Evolutionary conservation across 2,113 vertebrate genomes (phyloP).

Genomic region (Microcebus griseorufus): DNA sequence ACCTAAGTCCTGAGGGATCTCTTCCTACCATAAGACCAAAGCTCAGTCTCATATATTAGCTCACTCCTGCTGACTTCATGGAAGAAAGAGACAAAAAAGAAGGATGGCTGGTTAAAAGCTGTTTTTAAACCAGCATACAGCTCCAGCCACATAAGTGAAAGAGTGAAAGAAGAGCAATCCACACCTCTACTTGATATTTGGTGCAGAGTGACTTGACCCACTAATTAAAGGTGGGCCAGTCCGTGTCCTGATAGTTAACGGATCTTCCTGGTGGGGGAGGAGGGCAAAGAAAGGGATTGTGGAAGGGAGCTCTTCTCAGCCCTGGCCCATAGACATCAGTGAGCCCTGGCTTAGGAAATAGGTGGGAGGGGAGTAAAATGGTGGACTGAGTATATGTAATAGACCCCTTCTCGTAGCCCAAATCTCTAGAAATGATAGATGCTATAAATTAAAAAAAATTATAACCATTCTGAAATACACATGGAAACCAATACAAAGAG

Average conservation of each 20-base stretch:
- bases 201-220: neutral
- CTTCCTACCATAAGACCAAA: neutral
- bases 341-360: neutral
- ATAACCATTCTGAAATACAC: neutral
- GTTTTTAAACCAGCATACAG: neutral
- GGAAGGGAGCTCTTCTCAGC: neutral
- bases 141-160: neutral
- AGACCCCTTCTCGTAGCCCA: neutral
- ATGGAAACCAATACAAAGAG: constrained; percentile 7
- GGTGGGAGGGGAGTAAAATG: neutral
- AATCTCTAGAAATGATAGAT: constrained; percentile 30
- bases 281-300: neutral
- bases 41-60: neutral
- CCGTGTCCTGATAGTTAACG: neutral
- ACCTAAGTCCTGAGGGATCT: neutral
- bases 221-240: neutral
- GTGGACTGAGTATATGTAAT: neutral
- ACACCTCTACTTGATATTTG: neutral
- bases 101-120: neutral
- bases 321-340: neutral
- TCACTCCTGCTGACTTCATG: neutral
- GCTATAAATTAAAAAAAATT: neutral
- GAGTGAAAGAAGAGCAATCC: neutral
- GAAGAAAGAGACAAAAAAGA: neutral
- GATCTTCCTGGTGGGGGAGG: neutral